A percentile compares a stretch with the other conserved stretches of the same genome.
Evolutionary conservation across 2,113 vertebrate species (phyloP).

Genomic region (Spea multiplicata): DNA sequence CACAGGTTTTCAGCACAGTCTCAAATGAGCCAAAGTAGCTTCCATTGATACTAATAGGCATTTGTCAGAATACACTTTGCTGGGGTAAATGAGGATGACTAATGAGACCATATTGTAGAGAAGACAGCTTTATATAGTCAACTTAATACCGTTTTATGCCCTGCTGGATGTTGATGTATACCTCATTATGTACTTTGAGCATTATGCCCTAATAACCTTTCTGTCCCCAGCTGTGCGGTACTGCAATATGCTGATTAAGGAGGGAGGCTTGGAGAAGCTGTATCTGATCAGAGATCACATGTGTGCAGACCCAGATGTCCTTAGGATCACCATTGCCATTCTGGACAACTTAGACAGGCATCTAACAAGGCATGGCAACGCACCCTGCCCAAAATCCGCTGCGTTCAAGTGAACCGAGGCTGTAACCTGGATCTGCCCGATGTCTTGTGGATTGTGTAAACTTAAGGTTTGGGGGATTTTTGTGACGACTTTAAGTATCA

Average conservation of each 20-base stretch:
- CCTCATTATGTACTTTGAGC: background rate
- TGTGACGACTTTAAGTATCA: background rate
- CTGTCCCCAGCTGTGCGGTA: conserved; percentile 82
- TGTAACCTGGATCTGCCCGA: background rate
- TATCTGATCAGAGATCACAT: conserved; percentile 82
- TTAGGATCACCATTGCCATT: conserved; percentile 82
- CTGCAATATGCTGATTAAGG: conserved; percentile 97
- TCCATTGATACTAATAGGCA: no score
- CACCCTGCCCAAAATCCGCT: conserved; percentile 64
- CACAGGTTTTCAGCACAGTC: no score
- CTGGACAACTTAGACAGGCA: conserved; percentile 91
- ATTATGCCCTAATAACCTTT: background rate
- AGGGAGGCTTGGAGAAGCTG: conserved; percentile 89
- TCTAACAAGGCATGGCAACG: conserved; percentile 80
- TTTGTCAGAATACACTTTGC: no score
- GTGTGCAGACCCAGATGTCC: conserved; percentile 85
- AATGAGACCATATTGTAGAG: no score
- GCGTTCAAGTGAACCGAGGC: conserved; percentile 56
- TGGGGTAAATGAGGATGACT: no score
- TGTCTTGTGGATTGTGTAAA: background rate
- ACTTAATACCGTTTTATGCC: no score
- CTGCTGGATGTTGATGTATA: no score
- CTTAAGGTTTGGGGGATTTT: background rate
- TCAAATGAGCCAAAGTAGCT: no score
- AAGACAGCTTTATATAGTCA: no score